A percentile compares a stretch with the other conserved stretches of the same genome.
These are phyloP conservation scores for Bungarus multicinctus DNA, from an alignment of 2,113 vertebrate species.

Conservation along the genomic window DNA sequence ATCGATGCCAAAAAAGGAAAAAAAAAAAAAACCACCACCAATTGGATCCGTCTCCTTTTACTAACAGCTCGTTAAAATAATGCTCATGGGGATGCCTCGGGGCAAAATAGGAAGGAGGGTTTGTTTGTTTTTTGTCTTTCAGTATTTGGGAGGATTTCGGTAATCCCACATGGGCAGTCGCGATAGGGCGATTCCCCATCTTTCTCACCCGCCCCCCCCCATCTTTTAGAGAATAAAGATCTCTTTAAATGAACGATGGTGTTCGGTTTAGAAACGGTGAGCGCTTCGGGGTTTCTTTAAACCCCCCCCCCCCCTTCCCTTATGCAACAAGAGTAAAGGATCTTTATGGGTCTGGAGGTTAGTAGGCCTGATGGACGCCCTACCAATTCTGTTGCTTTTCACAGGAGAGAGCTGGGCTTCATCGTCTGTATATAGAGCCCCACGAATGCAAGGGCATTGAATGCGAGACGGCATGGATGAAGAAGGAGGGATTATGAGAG, in stretches of 20 bases:
- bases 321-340: not conserved
- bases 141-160: not conserved
- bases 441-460: too few relatives aligned
- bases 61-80: not conserved
- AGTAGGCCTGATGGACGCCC: not conserved
- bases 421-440: not conserved
- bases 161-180: not conserved
- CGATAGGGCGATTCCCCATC: not conserved
- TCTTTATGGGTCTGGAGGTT: not conserved
- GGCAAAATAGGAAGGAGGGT: not conserved
- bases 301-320: not conserved
- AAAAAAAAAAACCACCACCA: too few relatives aligned
- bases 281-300: fast-evolving
- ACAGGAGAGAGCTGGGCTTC: not conserved
- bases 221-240: not conserved
- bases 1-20: too few relatives aligned
- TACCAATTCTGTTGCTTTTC: not conserved
- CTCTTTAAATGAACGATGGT: not conserved
- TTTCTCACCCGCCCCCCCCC: fast-evolving
- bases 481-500: not conserved
- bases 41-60: not conserved
- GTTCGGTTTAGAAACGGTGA: not conserved
- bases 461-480: not conserved
- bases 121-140: too few relatives aligned
- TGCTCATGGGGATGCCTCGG: not conserved